Evolutionary conservation across 2,113 vertebrate genomes (phyloP).

Genomic region (Piprites chloris): DNA sequence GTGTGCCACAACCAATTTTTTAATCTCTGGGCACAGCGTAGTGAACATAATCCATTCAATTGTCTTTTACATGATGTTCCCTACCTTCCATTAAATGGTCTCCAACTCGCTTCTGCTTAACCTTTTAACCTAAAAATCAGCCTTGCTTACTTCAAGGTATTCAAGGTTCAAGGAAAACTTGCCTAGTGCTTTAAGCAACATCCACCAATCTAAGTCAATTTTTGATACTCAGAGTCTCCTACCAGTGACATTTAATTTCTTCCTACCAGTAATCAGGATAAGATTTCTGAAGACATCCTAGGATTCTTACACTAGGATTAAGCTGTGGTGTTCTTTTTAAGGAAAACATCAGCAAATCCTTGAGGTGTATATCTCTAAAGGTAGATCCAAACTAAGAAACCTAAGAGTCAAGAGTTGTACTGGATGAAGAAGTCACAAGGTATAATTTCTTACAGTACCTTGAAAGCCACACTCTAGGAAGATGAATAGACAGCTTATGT

Average conservation of each 20-base stretch:
- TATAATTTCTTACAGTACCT: neutral
- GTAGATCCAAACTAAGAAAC: neutral
- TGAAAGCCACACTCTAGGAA: neutral
- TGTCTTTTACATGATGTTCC: neutral
- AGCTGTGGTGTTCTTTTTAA: neutral
- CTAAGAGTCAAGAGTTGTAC: neutral
- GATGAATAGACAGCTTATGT: neutral
- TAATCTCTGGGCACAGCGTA: neutral
- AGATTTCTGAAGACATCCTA: neutral
- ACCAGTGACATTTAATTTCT: neutral
- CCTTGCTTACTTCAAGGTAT: neutral
- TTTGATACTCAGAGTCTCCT: neutral
- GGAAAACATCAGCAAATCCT: neutral
- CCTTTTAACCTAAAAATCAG: neutral
- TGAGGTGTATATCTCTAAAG: neutral
- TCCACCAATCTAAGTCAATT: neutral
- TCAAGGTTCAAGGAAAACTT: no score
- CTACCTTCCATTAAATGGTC: neutral
- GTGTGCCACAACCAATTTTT: neutral
- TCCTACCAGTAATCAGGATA: neutral
- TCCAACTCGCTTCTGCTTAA: neutral
- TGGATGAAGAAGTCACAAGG: neutral
- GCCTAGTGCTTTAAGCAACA: neutral
- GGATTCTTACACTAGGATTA: neutral
- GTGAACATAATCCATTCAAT: neutral